Conservation (phyloP, 2,113 vertebrate species). For the Brienomyrus brachyistius region DNA sequence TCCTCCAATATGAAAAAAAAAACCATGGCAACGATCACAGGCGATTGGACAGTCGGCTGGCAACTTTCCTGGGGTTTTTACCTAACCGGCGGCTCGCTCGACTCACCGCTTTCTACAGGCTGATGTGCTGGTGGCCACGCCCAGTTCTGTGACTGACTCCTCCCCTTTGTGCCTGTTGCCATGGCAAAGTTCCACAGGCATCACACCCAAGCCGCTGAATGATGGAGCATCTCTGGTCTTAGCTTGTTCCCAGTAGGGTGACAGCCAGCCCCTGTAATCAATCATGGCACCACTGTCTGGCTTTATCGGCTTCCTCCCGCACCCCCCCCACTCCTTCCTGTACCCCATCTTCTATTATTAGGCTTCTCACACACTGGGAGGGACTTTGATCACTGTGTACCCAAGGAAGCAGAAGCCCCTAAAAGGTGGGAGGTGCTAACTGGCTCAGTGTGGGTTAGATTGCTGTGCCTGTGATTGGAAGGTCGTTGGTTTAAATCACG, state of each 20-base stretch:
- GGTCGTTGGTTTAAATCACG: not conserved
- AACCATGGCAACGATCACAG: not conserved
- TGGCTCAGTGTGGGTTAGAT: not conserved
- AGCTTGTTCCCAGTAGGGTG: constrained; percentile 32
- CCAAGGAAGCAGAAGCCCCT: not conserved
- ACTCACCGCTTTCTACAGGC: constrained; percentile 21
- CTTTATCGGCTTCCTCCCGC: not conserved
- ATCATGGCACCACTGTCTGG: not conserved
- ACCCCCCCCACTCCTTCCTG: not conserved
- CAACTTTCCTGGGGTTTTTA: not conserved
- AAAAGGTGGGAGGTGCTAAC: not conserved
- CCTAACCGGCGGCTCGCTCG: not conserved
- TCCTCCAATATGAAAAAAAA: not conserved
- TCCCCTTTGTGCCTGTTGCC: constrained; percentile 19
- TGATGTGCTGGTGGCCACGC: not conserved
- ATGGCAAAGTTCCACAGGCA: not conserved
- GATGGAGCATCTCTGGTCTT: not conserved
- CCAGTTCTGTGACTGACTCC: constrained; percentile 25
- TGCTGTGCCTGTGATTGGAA: not conserved
- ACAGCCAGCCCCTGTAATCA: constrained; percentile 11
- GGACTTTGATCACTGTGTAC: not conserved
- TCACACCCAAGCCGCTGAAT: not conserved
- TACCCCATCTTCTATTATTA: not conserved
- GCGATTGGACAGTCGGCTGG: not conserved
- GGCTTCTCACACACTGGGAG: not conserved